Evolutionary conservation across 2,113 vertebrate species (phyloP).

Genomic region (Catharus bicknelli): DNA sequence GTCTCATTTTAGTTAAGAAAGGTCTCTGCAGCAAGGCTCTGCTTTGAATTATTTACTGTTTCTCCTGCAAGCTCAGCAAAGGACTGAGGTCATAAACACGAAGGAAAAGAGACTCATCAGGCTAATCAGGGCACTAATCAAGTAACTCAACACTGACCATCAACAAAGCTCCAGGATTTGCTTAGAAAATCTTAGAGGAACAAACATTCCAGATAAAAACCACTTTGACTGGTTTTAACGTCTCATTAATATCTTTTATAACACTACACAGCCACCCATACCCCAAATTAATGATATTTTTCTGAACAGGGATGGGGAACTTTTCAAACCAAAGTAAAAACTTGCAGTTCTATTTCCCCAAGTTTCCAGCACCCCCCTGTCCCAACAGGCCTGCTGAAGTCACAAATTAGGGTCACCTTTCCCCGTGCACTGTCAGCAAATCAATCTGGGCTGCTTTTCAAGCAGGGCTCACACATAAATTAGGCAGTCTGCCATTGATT

Average conservation of each 20-base stretch:
- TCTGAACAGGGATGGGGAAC: background rate
- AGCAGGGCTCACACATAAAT: background rate
- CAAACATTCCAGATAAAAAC: background rate
- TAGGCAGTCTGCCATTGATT: background rate
- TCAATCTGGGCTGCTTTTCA: background rate
- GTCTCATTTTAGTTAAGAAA: background rate
- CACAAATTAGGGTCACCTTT: slow-evolving; percentile 54
- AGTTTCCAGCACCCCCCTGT: background rate
- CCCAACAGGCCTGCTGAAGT: background rate
- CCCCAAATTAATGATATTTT: background rate
- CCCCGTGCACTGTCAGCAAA: background rate
- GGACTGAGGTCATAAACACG: background rate
- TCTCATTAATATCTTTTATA: background rate
- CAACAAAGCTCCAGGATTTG: background rate
- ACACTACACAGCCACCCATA: background rate
- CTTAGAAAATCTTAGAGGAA: background rate
- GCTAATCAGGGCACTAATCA: background rate
- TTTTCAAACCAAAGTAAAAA: background rate
- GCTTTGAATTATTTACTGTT: background rate
- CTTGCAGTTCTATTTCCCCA: background rate
- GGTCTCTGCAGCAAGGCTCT: background rate
- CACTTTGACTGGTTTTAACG: background rate
- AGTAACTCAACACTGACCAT: background rate
- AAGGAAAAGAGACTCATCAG: background rate
- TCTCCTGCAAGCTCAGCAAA: background rate